Evolutionary conservation across 2,113 vertebrate species (phyloP).

Genomic region (Rhagologus leucostigma): DNA sequence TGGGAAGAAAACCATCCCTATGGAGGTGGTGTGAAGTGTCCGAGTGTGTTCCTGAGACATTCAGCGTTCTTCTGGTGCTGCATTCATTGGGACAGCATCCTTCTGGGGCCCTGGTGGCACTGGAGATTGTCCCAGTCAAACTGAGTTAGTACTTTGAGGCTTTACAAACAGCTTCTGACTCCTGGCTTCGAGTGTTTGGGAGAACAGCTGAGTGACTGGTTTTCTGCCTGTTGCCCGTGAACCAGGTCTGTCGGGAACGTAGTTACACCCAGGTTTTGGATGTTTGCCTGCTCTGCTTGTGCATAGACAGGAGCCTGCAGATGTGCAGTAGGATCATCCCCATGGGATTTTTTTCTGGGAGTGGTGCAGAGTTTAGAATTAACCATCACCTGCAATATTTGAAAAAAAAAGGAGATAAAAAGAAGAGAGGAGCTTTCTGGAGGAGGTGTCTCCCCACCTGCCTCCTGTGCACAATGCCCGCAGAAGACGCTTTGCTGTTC

Average conservation of each 20-base stretch:
- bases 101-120: neutral
- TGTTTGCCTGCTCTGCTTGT: neutral
- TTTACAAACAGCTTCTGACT: neutral
- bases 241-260: neutral
- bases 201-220: neutral
- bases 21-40: neutral
- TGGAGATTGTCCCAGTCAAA: neutral
- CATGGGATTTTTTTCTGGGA: neutral
- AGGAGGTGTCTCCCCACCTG: neutral
- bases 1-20: neutral
- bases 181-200: neutral
- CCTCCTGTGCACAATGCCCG: neutral
- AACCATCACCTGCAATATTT: neutral
- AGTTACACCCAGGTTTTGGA: neutral
- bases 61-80: neutral
- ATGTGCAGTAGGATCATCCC: rapidly evolving
- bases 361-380: neutral
- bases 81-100: rapidly evolving
- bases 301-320: neutral
- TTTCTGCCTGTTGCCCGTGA: neutral
- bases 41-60: rapidly evolving
- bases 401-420: neutral
- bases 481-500: neutral
- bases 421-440: neutral
- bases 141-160: neutral